Percentiles rank a stretch among this genome's conserved stretches.
Conservation (phyloP, 1,140 invertebrate species). For the Epicauta chinensis region DNA sequence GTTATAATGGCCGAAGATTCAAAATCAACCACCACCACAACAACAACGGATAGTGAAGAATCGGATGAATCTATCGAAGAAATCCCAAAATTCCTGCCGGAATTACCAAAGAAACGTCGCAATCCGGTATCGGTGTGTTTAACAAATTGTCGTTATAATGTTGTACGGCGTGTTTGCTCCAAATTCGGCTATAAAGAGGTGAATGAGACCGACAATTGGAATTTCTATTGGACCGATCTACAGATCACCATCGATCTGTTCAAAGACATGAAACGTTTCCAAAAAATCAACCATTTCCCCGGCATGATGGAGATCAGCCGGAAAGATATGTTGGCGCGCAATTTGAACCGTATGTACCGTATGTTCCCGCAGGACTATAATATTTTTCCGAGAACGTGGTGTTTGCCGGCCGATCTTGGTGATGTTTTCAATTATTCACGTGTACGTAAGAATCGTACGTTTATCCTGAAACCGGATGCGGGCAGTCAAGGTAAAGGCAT, state of each 20-base stretch:
- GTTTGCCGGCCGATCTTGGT: conserved; percentile 75
- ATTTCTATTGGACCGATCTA: conserved; percentile 83
- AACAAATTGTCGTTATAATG: conserved; percentile 66
- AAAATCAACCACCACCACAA: neutral
- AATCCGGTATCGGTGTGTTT: conserved; percentile 55
- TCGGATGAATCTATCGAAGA: conserved; percentile 5
- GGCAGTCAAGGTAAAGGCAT: conserved; percentile 85
- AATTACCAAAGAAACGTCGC: conserved; percentile 28
- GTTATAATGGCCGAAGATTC: neutral
- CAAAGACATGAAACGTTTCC: conserved; percentile 84
- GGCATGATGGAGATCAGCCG: conserved; percentile 86
- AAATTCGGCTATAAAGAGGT: conserved; percentile 75
- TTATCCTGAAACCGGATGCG: conserved; percentile 82
- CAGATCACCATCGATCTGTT: conserved; percentile 74
- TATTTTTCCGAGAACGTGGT: conserved; percentile 92
- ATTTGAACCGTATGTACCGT: conserved; percentile 80
- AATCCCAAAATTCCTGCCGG: neutral
- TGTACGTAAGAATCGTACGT: conserved; percentile 66
- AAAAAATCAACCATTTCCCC: conserved; percentile 89
- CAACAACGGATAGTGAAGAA: neutral
- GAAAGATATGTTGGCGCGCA: conserved; percentile 78
- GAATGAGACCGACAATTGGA: conserved; percentile 74
- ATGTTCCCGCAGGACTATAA: conserved; percentile 83
- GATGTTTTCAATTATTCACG: conserved; percentile 58
- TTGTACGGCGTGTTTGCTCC: conserved; percentile 61